These are phyloP conservation scores for Agelas oroides DNA, from an alignment of 37 sponge, comb jelly and placozoan genomes.

Conservation along the genomic window DNA sequence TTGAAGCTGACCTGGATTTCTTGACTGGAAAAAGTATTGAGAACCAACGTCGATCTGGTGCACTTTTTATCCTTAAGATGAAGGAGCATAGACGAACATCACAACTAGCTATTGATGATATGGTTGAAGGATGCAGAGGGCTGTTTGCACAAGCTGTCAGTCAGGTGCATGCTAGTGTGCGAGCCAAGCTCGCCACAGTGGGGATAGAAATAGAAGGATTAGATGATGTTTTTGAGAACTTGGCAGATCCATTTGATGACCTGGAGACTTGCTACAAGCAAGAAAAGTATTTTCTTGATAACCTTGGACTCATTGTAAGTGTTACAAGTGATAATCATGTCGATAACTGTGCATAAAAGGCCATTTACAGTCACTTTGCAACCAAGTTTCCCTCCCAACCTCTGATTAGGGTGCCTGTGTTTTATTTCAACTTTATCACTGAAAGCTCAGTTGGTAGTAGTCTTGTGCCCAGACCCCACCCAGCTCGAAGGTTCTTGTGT, in stretches of 20 bases:
- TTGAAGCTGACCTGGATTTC: neutral
- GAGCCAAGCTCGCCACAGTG: slow-evolving; percentile 3
- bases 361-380: too few relatives aligned
- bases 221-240: slow-evolving; percentile 12
- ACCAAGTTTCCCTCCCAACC: too few relatives aligned
- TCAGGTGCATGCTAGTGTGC: slow-evolving; percentile 5
- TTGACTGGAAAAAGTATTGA: neutral
- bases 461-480: too few relatives aligned
- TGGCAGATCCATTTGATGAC: slow-evolving; percentile 33
- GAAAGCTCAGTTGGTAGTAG: too few relatives aligned
- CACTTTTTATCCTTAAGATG: slow-evolving; percentile 22
- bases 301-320: slow-evolving; percentile 1
- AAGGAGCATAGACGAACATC: slow-evolving; percentile 34
- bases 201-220: slow-evolving; percentile 16
- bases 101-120: slow-evolving; percentile 41
- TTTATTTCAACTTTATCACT: too few relatives aligned
- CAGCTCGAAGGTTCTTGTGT: too few relatives aligned
- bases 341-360: too few relatives aligned
- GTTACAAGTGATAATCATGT: too few relatives aligned
- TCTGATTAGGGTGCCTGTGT: too few relatives aligned
- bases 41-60: slow-evolving; percentile 2
- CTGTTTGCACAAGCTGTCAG: slow-evolving; percentile 15
- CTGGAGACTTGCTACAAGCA: slow-evolving; percentile 30
- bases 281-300: slow-evolving; percentile 18
- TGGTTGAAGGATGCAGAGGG: slow-evolving; percentile 17